Evolutionary conservation across 2,797 vertebrate genomes (phyloP).

Genomic region (Amblyraja radiata): DNA sequence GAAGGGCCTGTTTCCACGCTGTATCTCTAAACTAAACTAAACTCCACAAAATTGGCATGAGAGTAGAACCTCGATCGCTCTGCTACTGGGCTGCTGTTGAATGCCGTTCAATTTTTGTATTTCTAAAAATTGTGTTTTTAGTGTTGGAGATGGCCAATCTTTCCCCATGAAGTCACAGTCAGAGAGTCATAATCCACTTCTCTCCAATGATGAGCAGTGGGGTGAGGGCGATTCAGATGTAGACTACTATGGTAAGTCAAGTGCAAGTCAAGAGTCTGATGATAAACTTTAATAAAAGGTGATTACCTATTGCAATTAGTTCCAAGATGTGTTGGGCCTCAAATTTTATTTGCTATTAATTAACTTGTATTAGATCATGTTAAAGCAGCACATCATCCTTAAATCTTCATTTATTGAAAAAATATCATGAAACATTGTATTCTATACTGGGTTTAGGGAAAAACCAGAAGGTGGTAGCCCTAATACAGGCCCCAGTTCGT

Average conservation of each 20-base stretch:
- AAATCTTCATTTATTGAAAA: not conserved
- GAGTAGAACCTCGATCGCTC: too few relatives aligned
- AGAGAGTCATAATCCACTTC: constrained; percentile 79
- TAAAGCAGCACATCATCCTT: not conserved
- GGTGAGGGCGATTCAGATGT: constrained; percentile 78
- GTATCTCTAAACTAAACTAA: too few relatives aligned
- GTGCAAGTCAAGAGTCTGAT: not conserved
- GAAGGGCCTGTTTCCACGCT: too few relatives aligned
- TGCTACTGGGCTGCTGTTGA: not conserved
- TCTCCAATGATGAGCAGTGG: constrained; percentile 82
- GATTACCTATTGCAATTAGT: not conserved
- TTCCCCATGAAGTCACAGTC: constrained; percentile 75
- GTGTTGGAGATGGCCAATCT: constrained; percentile 86
- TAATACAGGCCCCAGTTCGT: not conserved
- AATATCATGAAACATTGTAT: not conserved
- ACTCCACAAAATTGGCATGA: too few relatives aligned
- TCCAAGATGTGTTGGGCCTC: not conserved
- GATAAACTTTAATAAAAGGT: not conserved
- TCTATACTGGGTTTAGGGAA: not conserved
- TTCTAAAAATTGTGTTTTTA: constrained; percentile 45
- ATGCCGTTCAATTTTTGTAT: not conserved
- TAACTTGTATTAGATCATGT: not conserved
- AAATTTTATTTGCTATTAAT: not conserved
- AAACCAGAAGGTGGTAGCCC: not conserved
- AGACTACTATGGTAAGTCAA: constrained; percentile 69